Conservation (phyloP, 23 tunicate species). For the Ascidia mentula region DNA sequence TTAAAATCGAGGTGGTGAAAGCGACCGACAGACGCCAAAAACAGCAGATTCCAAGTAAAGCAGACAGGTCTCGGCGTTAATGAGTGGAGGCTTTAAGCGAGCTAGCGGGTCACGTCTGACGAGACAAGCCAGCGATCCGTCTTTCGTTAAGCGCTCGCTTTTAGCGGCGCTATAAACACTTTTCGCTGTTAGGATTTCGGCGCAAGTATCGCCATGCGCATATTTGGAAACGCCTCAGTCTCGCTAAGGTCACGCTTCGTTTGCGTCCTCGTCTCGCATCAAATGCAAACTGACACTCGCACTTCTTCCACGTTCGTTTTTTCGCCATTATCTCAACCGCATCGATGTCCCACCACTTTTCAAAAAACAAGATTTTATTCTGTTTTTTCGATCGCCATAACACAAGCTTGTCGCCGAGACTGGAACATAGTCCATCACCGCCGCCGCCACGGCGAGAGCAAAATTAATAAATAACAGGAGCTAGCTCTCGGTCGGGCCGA, state of each 20-base stretch:
- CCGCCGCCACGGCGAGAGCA: not conserved
- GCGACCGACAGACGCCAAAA: not conserved
- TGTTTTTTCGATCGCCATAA: not conserved
- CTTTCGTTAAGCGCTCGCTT: conserved; percentile 11
- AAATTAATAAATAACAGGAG: conserved; percentile 1
- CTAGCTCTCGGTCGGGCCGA: not conserved
- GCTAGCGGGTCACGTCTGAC: conserved; percentile 9
- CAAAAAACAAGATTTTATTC: not conserved
- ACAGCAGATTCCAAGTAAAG: not conserved
- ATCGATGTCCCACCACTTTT: too few species aligned
- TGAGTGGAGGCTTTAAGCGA: not conserved
- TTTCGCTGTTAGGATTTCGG: not conserved
- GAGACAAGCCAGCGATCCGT: not conserved
- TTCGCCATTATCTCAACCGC: not conserved
- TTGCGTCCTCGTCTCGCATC: not conserved
- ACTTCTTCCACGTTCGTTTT: not conserved
- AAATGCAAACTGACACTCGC: not conserved
- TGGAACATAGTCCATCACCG: not conserved
- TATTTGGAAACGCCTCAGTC: not conserved
- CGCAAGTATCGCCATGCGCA: conserved; percentile 7
- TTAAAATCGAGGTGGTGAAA: too few species aligned
- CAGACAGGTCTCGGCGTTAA: conserved; percentile 1
- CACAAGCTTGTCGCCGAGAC: not conserved
- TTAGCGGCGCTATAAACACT: conserved; percentile 5
- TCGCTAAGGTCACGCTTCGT: not conserved